Base-by-base conservation (phyloP, 2,113 vertebrate species). In the Numida meleagris region DNA sequence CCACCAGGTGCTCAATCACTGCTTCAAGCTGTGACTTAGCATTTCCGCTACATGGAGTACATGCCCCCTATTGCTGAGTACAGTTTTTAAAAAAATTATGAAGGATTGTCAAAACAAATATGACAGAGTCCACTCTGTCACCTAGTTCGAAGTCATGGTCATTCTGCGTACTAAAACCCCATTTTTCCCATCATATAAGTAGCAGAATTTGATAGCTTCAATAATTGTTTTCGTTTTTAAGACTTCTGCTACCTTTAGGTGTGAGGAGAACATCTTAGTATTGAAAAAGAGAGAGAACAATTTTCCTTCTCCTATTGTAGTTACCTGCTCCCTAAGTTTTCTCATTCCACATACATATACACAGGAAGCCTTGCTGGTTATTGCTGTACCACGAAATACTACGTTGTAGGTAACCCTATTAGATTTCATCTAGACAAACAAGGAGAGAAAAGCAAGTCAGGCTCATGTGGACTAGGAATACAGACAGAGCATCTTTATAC, bases 121-220 rank as follows among this genome's bases (percentile, higher is more conserved):
- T 10, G 24, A 38, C 9, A 65, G 25, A 67, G 20, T 82, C 62
- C 6, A 50, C 25, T 62, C 50, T 77, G 34, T 66, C 12, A 25
- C 43, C 6, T 82, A 65, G 33, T 68, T 59, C 65, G 53, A 65
- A 8, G 9, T 65, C 25, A 43, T 21, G 20, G 16, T 58, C 16
- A 93, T 76, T 87, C n/a, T 58, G n/a, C 86, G 55, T 31, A 76
- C 4, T 72, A 34, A 87, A 66, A 87, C 59, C 27, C 62, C 82
- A 21, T 34, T 63, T 66, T 82, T 78, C 16, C 9, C 34, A 86
- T 27, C 3, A 33, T 23, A 6, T 34, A 5, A 13, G 19, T 45
- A 94, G n/a, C 16, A 86, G 82, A 82, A 85, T 15, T 43, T 75
- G 9, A 5, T 31, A 29, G 53, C 23, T 91, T 77, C 34, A 58